phyloP scores from a whole-genome alignment of 37 sponge, comb jelly and placozoan genomes.

The Diacarnus erythraeanus region DNA sequence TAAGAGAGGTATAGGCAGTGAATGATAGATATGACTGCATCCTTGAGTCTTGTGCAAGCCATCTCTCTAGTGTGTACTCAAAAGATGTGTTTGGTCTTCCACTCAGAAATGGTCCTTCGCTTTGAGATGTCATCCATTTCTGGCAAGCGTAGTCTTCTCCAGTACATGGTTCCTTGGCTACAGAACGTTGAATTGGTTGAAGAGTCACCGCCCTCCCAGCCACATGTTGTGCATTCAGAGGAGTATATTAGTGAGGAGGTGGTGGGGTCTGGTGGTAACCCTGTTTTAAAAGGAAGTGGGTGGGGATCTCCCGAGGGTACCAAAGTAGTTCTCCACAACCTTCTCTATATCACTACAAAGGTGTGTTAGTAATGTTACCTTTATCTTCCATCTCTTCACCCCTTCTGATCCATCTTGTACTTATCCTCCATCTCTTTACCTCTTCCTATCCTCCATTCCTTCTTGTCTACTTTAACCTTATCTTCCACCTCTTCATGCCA shows the following conservation, averaged over 20 bases:
- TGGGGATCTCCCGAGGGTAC: conserved; percentile 87
- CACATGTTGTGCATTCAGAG: background rate
- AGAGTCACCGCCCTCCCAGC: conserved; percentile 13
- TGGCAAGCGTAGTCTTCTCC: conserved; percentile 73
- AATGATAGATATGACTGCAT: background rate
- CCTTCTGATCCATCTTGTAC: background rate
- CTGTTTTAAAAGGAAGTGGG: conserved; percentile 69
- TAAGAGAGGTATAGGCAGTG: background rate
- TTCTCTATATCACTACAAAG: conserved; percentile 84
- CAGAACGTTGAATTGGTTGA: conserved; percentile 84
- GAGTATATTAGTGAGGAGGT: background rate
- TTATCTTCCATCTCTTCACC: background rate
- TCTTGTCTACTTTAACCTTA: background rate
- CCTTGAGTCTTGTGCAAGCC: background rate
- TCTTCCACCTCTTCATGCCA: background rate
- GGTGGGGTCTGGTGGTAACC: background rate
- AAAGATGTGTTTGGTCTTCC: background rate
- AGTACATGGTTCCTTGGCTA: conserved; percentile 90
- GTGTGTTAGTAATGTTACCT: conserved; percentile 1
- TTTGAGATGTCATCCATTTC: conserved; percentile 60
- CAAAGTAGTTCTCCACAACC: conserved; percentile 81
- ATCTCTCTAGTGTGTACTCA: too few species aligned
- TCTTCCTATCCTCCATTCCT: background rate
- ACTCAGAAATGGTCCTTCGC: conserved; percentile 71
- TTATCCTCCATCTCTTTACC: background rate